phyloP scores from a whole-genome alignment of 2,888 invertebrate genomes.

The Drosophila borealis region DNA sequence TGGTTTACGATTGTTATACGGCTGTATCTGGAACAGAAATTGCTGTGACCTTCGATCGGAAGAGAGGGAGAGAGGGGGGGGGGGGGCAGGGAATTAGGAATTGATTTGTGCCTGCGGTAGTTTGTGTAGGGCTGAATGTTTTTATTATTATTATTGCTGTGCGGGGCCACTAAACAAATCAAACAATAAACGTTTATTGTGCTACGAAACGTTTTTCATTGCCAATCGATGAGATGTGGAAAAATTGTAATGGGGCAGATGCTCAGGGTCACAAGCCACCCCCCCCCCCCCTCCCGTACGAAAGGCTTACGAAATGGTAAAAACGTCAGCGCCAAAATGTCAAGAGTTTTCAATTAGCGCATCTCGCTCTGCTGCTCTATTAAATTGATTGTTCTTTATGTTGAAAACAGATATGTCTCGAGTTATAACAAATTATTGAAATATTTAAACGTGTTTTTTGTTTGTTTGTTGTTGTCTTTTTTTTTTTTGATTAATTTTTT shows the following conservation, averaged over 20 bases:
- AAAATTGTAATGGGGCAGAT: constrained; percentile 29
- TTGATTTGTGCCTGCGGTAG: constrained; percentile 60
- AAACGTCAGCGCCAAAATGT: constrained; percentile 36
- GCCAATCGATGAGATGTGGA: constrained; percentile 67
- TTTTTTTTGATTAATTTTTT: constrained; percentile 8
- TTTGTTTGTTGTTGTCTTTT: not conserved
- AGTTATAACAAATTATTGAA: constrained; percentile 37
- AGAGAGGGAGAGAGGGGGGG: not conserved
- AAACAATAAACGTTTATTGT: constrained; percentile 77
- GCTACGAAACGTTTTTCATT: constrained; percentile 68
- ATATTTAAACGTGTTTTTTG: constrained; percentile 37
- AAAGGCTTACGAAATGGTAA: constrained; percentile 19
- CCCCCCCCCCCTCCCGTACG: no score
- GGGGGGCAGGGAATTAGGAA: constrained; percentile 30
- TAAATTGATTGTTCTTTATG: constrained; percentile 39
- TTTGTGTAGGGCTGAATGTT: constrained; percentile 72
- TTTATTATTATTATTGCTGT: constrained; percentile 62
- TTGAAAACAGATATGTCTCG: constrained; percentile 15
- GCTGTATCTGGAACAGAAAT: constrained; percentile 45
- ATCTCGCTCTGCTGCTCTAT: constrained; percentile 38
- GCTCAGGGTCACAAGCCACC: constrained; percentile 7
- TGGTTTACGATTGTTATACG: constrained; percentile 25
- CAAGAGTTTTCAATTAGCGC: constrained; percentile 70
- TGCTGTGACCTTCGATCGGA: constrained; percentile 62
- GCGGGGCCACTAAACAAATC: constrained; percentile 71